Evolutionary conservation across 2,797 vertebrate genomes (phyloP).

Genomic region (Lepus oiostolus): DNA sequence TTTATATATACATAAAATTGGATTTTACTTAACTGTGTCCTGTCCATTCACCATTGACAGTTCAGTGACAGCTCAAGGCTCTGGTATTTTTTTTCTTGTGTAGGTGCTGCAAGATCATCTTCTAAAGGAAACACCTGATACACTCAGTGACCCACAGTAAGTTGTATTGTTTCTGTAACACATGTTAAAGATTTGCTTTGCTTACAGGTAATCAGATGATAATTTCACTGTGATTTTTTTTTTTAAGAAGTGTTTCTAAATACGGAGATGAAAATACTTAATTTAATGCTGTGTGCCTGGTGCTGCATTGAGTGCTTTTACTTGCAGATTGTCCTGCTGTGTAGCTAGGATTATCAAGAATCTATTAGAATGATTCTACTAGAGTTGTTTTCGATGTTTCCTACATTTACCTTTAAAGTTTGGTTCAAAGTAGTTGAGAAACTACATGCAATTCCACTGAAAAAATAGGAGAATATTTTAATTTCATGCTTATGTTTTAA

Average conservation of each 20-base stretch:
- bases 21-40: neutral
- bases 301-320: neutral
- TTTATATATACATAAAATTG: neutral
- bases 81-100: neutral
- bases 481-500: neutral
- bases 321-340: neutral
- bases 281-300: neutral
- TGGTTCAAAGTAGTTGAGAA: constrained; percentile 1
- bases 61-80: constrained; percentile 42
- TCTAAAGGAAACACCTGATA: constrained; percentile 96
- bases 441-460: neutral
- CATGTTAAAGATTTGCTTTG: neutral
- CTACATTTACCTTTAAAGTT: neutral
- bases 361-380: neutral
- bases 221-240: neutral
- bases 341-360: constrained; percentile 28
- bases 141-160: constrained; percentile 97
- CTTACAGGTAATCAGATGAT: neutral
- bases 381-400: constrained; percentile 1
- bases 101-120: constrained; percentile 97
- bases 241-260: neutral
- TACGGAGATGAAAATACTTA: neutral
- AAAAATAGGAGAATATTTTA: constrained; percentile 26
- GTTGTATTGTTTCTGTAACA: constrained; percentile 77
- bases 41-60: neutral